Evolutionary conservation across 2,888 invertebrate species (phyloP).

Genomic region (Drosophila cracens): DNA sequence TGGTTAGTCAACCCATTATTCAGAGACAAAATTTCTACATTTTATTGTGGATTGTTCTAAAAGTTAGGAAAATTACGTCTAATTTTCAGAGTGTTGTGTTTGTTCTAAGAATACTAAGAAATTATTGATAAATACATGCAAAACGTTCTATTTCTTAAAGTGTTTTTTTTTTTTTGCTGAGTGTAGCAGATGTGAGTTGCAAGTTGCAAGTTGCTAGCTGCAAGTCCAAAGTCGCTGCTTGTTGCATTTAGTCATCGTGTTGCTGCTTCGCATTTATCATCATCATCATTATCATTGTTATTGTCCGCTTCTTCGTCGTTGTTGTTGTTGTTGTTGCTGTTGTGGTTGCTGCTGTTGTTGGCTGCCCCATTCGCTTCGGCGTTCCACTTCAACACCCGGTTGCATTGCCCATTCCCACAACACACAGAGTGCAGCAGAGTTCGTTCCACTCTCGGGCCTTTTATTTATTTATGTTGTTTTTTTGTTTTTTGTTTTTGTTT

Average conservation of each 20-base stretch:
- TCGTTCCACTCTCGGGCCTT: slow-evolving; percentile 75
- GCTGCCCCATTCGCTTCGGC: slow-evolving; percentile 53
- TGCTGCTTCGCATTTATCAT: slow-evolving; percentile 30
- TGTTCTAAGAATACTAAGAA: too few relatives aligned
- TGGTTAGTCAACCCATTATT: too few relatives aligned
- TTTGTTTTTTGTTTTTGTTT: slow-evolving; percentile 7
- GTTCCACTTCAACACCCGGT: slow-evolving; percentile 75
- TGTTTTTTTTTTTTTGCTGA: not conserved
- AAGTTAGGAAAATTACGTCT: too few relatives aligned
- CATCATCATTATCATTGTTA: slow-evolving; percentile 11
- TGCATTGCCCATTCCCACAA: slow-evolving; percentile 73
- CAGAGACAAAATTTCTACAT: not conserved
- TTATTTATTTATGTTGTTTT: slow-evolving; percentile 44
- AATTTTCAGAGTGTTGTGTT: too few relatives aligned
- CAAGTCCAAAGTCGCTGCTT: slow-evolving; percentile 70
- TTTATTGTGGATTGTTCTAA: too few relatives aligned
- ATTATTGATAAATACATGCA: too few relatives aligned
- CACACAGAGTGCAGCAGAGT: slow-evolving; percentile 76
- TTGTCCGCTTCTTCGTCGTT: slow-evolving; percentile 7
- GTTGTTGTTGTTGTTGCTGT: not conserved
- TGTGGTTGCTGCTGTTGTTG: slow-evolving; percentile 23
- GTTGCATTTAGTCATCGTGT: slow-evolving; percentile 76
- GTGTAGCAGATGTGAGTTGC: slow-evolving; percentile 46
- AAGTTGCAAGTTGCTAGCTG: slow-evolving; percentile 25
- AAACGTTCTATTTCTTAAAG: too few relatives aligned